Evolutionary conservation across 2,797 vertebrate genomes (phyloP).

Genomic region (Picus viridis): DNA sequence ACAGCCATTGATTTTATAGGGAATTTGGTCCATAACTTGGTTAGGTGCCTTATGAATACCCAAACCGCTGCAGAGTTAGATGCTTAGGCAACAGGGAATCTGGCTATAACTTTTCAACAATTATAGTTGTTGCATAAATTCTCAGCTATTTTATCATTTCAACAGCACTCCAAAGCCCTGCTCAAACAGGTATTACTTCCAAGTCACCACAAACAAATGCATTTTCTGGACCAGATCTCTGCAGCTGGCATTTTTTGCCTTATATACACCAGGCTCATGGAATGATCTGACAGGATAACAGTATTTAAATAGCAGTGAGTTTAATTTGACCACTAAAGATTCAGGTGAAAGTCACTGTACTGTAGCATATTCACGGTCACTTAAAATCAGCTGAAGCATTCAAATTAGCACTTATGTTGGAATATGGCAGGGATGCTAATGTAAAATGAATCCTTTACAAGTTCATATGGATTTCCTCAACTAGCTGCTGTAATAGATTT

Average conservation of each 20-base stretch:
- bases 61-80: neutral
- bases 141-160: neutral
- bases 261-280: neutral
- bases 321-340: conserved; percentile 22
- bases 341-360: conserved; percentile 47
- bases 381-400: conserved; percentile 68
- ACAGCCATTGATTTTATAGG: neutral
- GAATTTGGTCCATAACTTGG: neutral
- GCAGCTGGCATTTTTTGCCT: neutral
- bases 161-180: neutral
- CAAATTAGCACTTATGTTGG: conserved; percentile 74
- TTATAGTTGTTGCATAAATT: neutral
- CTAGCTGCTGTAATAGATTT: conserved; percentile 62
- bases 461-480: conserved; percentile 63
- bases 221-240: neutral
- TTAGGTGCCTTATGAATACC: neutral
- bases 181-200: neutral
- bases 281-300: neutral
- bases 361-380: conserved; percentile 45
- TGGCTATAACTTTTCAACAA: neutral
- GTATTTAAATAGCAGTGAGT: neutral
- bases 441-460: conserved; percentile 76
- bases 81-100: neutral
- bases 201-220: neutral
- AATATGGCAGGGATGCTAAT: conserved; percentile 61